These are phyloP conservation scores for Tinamus guttatus DNA, from an alignment of 2,113 vertebrate species.

Conservation along the genomic window DNA sequence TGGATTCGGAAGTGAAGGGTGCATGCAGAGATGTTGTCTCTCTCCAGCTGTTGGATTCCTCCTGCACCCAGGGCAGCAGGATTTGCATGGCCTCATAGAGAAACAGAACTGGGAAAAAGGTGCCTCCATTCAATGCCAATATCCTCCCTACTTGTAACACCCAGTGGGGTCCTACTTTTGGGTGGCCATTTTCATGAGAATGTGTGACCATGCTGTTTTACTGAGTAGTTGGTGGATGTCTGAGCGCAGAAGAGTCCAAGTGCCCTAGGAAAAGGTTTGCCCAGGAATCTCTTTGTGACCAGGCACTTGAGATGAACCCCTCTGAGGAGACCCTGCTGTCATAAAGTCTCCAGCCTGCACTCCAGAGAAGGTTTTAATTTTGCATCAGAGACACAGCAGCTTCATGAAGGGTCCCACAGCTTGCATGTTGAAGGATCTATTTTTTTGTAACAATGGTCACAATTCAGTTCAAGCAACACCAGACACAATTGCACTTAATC, in stretches of 20 bases:
- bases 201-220: background rate
- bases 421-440: background rate
- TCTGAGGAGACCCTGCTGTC: background rate
- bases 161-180: background rate
- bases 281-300: background rate
- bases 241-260: background rate
- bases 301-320: background rate
- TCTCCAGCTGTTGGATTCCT: background rate
- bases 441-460: background rate
- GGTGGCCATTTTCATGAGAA: background rate
- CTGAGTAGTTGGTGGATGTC: background rate
- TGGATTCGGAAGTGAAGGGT: background rate
- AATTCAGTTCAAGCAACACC: background rate
- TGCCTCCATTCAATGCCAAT: rapidly evolving
- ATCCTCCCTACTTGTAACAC: background rate
- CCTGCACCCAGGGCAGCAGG: background rate
- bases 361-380: slow-evolving; percentile 34
- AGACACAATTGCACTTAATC: slow-evolving; percentile 13
- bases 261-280: background rate
- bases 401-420: background rate
- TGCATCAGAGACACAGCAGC: background rate
- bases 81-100: background rate
- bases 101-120: background rate
- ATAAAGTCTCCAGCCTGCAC: background rate
- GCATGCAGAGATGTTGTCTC: background rate